Evolutionary conservation across 37 sponge, comb jelly and placozoan genomes (phyloP).

Genomic region (Eunapius fragilis): DNA sequence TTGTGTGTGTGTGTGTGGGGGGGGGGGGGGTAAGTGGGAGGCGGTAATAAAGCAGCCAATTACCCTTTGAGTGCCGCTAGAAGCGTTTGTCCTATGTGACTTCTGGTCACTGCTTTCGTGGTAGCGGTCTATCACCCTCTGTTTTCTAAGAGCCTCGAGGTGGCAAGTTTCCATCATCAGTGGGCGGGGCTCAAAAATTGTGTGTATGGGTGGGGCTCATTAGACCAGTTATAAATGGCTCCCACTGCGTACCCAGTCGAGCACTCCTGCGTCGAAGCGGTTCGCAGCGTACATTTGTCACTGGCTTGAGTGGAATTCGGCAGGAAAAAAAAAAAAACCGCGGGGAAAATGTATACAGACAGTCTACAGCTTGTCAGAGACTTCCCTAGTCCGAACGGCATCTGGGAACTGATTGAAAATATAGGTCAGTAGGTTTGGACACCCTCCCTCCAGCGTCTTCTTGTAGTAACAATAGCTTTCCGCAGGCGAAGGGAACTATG

Average conservation of each 20-base stretch:
- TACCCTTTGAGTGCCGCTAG: neutral
- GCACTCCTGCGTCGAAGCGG: no score
- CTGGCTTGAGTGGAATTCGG: no score
- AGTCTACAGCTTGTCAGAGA: conserved; percentile 36
- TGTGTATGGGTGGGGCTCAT: neutral
- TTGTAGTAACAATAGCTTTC: neutral
- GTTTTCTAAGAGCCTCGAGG: conserved; percentile 42
- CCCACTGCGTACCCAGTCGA: no score
- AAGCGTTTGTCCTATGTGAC: neutral
- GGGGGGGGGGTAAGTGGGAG: neutral
- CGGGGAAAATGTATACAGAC: conserved; percentile 18
- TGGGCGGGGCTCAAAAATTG: neutral
- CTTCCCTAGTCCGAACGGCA: conserved; percentile 68
- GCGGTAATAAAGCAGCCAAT: no score
- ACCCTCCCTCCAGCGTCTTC: neutral
- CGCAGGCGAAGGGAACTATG: conserved; percentile 76
- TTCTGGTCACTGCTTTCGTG: neutral
- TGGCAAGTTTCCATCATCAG: conserved; percentile 41
- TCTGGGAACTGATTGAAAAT: conserved; percentile 82
- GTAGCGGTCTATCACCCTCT: conserved; percentile 11
- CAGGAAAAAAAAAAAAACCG: no score
- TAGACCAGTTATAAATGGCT: neutral
- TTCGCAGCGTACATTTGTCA: no score
- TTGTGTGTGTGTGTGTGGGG: no score
- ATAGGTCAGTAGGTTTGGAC: conserved; percentile 59